phyloP scores from a whole-genome alignment of 2,113 vertebrate genomes.

The Cygnus buccinator region DNA sequence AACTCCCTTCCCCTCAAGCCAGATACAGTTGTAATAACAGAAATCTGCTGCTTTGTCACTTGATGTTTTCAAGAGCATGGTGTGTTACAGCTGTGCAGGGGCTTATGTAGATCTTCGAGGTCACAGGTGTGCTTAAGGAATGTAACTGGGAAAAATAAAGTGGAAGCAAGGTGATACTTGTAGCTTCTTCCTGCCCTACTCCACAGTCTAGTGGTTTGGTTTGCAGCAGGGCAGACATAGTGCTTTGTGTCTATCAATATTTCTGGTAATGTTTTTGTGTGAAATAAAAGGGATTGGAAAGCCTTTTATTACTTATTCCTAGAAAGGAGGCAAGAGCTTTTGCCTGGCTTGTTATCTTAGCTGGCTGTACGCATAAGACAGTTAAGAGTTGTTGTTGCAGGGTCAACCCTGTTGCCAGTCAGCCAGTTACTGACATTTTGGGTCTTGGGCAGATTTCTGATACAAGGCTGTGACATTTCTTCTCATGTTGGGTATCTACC shows the following conservation, averaged over 20 bases:
- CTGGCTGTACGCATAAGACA: rapidly evolving
- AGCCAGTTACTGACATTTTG: not conserved
- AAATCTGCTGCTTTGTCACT: not conserved
- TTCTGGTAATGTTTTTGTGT: not conserved
- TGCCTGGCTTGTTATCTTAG: rapidly evolving
- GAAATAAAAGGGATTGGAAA: not conserved
- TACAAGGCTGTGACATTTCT: not conserved
- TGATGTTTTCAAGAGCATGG: not conserved
- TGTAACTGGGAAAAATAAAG: not conserved
- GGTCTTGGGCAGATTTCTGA: not conserved
- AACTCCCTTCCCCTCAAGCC: not conserved
- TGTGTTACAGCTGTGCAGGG: not conserved
- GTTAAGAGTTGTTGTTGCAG: not conserved
- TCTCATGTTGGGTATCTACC: not conserved
- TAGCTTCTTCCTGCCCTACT: not conserved
- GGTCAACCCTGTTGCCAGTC: not conserved
- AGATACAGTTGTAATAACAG: too few species aligned
- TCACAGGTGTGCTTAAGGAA: rapidly evolving
- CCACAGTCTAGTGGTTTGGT: not conserved
- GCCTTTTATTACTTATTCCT: not conserved
- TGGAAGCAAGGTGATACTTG: not conserved
- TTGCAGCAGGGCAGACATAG: not conserved
- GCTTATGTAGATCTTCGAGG: not conserved
- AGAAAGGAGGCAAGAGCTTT: not conserved
- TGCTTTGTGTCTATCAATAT: rapidly evolving